A percentile compares a stretch with the other conserved stretches of the same genome.
Evolutionary conservation across 2,797 vertebrate genomes (phyloP).

Genomic region (Malurus leucopterus): DNA sequence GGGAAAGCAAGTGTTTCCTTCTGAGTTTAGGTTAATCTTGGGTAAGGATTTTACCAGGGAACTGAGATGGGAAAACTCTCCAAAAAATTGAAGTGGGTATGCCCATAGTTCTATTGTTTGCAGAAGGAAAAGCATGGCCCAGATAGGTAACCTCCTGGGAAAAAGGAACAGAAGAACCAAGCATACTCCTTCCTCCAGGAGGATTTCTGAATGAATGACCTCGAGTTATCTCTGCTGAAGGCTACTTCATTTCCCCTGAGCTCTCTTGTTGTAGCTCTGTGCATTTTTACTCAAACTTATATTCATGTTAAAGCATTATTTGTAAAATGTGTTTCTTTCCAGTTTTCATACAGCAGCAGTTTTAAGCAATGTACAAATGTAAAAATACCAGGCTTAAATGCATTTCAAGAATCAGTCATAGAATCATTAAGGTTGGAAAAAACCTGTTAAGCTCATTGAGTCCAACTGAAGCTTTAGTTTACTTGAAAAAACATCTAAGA

Average conservation of each 20-base stretch:
- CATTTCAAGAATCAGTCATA: neutral
- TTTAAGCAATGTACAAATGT: neutral
- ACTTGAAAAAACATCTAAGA: neutral
- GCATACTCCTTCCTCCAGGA: neutral
- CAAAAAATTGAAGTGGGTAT: neutral
- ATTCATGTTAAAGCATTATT: neutral
- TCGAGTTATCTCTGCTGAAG: neutral
- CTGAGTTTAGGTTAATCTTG: neutral
- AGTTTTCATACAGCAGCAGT: neutral
- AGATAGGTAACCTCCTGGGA: neutral
- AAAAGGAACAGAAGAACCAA: rapidly evolving
- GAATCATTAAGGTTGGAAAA: neutral
- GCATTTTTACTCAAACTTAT: neutral
- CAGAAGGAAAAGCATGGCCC: neutral
- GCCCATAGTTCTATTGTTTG: rapidly evolving
- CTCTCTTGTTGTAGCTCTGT: neutral
- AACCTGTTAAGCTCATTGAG: neutral
- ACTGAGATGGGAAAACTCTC: neutral
- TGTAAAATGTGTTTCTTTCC: neutral
- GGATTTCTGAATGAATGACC: neutral
- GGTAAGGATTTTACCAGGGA: neutral
- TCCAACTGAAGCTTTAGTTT: neutral
- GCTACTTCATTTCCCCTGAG: neutral
- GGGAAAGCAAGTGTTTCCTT: neutral
- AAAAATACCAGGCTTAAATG: neutral